phyloP scores from a whole-genome alignment of 2,797 vertebrate genomes.

The Pagetopsis macropterus region DNA sequence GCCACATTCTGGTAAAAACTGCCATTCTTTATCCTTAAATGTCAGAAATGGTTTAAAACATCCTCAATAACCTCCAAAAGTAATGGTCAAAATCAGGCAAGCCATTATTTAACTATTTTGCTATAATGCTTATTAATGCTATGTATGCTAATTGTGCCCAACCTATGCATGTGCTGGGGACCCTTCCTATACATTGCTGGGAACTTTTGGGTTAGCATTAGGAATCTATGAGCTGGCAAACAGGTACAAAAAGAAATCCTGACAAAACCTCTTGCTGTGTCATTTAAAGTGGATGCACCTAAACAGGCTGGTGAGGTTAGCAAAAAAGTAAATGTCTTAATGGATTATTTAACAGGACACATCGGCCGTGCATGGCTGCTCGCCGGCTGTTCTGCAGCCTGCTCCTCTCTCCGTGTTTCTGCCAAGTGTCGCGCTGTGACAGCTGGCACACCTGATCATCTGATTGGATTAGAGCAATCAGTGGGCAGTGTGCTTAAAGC shows the following conservation, averaged over 20 bases:
- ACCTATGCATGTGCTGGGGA: too few species aligned
- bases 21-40: too few species aligned
- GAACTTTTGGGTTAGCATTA: too few species aligned
- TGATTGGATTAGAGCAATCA: conserved; percentile 77
- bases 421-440: conserved; percentile 66
- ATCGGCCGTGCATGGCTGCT: conserved; percentile 75
- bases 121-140: too few species aligned
- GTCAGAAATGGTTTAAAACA: too few species aligned
- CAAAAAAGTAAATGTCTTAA: conserved; percentile 55
- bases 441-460: conserved; percentile 81
- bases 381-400: conserved; percentile 68
- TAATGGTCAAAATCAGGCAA: too few species aligned
- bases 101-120: too few species aligned
- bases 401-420: conserved; percentile 50
- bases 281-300: conserved; percentile 54
- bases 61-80: too few species aligned
- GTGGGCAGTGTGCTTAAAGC: conserved; percentile 68
- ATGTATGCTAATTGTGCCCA: too few species aligned
- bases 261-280: conserved; percentile 52
- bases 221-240: too few species aligned
- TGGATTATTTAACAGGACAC: conserved; percentile 82
- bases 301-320: conserved; percentile 47
- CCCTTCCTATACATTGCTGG: too few species aligned
- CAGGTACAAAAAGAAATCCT: conserved; percentile 18
- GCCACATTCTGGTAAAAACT: too few species aligned